These are phyloP conservation scores for Nasua narica DNA, from an alignment of 2,797 vertebrate species.

Conservation along the genomic window DNA sequence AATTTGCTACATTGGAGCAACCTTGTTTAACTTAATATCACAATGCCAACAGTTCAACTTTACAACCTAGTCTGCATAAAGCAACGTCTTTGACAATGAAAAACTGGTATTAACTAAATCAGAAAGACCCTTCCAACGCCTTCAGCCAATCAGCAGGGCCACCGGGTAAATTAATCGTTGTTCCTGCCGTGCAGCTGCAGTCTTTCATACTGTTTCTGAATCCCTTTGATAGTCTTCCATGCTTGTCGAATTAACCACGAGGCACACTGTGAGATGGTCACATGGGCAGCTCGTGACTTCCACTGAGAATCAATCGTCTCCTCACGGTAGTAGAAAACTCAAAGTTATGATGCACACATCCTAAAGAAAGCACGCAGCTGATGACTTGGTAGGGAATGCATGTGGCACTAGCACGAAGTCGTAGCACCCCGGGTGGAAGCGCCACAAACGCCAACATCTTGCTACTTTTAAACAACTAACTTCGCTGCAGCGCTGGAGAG, in stretches of 20 bases:
- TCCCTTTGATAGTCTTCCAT: background rate
- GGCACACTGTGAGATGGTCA: background rate
- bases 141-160: background rate
- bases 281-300: slow-evolving; percentile 50
- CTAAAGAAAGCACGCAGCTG: background rate
- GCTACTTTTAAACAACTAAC: background rate
- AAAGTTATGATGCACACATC: background rate
- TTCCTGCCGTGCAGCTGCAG: background rate
- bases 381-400: background rate
- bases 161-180: background rate
- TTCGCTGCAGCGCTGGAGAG: background rate
- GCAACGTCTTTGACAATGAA: background rate
- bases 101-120: background rate
- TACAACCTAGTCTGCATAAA: background rate
- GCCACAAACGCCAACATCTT: background rate
- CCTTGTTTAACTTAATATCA: background rate
- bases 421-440: background rate
- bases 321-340: background rate
- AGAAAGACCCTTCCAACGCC: background rate
- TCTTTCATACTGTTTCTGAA: background rate
- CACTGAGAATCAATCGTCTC: background rate
- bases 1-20: background rate
- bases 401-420: background rate
- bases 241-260: background rate
- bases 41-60: background rate